Percentiles rank a stretch among this genome's conserved stretches.
phyloP scores from a whole-genome alignment of 1,140 invertebrate genomes.

The Sycophaga agraensis region DNA sequence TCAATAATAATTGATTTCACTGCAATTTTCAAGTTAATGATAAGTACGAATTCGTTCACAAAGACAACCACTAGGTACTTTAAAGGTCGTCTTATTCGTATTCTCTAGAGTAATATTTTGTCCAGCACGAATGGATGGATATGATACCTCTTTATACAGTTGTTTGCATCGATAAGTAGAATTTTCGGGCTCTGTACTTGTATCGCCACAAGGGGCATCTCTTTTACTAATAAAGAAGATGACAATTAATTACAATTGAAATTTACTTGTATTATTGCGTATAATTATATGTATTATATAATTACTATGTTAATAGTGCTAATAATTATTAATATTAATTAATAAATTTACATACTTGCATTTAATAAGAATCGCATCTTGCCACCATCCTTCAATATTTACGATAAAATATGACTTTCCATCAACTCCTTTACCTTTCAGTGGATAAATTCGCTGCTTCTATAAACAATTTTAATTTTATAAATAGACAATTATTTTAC shows the following conservation, averaged over 20 bases:
- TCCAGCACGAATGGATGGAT: not conserved
- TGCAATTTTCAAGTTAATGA: no score
- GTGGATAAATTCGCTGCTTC: not conserved
- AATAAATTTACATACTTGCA: not conserved
- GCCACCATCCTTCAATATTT: not conserved
- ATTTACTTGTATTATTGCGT: no score
- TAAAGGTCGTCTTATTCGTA: not conserved
- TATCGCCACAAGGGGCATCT: not conserved
- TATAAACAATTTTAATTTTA: not conserved
- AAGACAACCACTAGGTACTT: not conserved
- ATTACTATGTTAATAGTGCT: no score
- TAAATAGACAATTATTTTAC: no score
- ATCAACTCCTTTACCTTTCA: not conserved
- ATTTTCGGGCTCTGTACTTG: not conserved
- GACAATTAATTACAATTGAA: no score
- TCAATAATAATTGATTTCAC: no score
- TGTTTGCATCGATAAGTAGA: not conserved
- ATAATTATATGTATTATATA: no score
- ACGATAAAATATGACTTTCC: not conserved
- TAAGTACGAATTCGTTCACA: not conserved
- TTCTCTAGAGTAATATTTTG: not conserved
- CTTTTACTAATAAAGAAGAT: not conserved
- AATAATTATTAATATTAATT: not conserved
- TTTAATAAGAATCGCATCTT: not conserved
- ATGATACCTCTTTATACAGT: not conserved